Conservation (phyloP, 2,797 vertebrate species). For the Tenualosa ilisha region DNA sequence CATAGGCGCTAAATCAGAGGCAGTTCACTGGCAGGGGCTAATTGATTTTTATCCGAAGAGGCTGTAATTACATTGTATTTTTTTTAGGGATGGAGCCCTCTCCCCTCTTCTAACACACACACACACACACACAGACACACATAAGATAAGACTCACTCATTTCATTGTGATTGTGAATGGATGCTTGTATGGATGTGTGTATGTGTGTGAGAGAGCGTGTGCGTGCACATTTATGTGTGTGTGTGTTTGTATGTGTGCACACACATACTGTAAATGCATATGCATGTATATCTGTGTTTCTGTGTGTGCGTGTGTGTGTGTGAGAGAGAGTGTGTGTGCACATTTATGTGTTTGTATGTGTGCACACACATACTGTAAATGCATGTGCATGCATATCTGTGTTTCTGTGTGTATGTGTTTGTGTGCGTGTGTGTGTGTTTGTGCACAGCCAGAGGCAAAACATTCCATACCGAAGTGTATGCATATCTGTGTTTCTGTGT, state of each 20-base stretch:
- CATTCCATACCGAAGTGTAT: neutral
- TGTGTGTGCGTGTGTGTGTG: neutral
- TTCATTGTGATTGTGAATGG: neutral
- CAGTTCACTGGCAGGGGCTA: constrained; percentile 36
- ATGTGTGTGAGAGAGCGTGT: neutral
- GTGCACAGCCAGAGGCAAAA: neutral
- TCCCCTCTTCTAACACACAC: constrained; percentile 26
- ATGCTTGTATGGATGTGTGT: neutral
- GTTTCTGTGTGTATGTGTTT: constrained; percentile 14
- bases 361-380: neutral
- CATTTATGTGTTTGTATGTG: neutral
- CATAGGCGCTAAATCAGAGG: constrained; percentile 49
- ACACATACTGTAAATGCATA: too few species aligned
- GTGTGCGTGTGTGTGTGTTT: constrained; percentile 24
- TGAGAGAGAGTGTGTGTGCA: neutral
- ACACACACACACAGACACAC: constrained; percentile 8
- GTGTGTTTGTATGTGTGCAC: constrained; percentile 18
- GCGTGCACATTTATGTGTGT: neutral
- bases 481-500: neutral
- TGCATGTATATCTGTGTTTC: neutral
- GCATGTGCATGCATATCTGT: neutral
- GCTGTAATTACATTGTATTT: constrained; percentile 56
- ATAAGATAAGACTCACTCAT: neutral
- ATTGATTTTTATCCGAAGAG: constrained; percentile 54
- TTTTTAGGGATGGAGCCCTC: constrained; percentile 41